phyloP scores from a whole-genome alignment of 1,140 invertebrate species.

The Leptestheria dahalacensis region DNA sequence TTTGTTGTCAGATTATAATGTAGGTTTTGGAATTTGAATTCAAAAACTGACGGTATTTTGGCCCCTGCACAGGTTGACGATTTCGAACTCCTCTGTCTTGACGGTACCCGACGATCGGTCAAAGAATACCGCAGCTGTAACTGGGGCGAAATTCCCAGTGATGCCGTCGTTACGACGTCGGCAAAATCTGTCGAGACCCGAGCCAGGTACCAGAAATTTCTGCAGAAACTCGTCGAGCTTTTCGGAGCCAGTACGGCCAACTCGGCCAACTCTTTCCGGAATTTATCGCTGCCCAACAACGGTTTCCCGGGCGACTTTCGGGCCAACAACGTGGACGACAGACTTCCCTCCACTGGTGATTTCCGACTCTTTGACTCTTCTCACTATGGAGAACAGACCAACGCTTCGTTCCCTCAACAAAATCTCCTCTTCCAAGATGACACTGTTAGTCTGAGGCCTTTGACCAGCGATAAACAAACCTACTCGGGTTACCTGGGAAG shows the following conservation, averaged over 20 bases:
- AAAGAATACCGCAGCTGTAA: conserved; percentile 64
- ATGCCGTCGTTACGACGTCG: conserved; percentile 74
- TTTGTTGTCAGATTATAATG: conserved; percentile 13
- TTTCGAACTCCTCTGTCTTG: conserved; percentile 74
- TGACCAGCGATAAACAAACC: conserved; percentile 43
- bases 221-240: conserved; percentile 29
- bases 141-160: conserved; percentile 70
- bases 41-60: too few relatives aligned
- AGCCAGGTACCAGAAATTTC: conserved; percentile 37
- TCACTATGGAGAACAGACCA: conserved; percentile 40
- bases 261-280: not conserved
- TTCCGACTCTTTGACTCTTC: conserved; percentile 56
- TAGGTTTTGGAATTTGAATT: conserved; percentile 11
- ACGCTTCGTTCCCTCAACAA: conserved; percentile 17
- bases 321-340: not conserved
- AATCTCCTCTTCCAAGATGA: conserved; percentile 61
- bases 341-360: conserved; percentile 26
- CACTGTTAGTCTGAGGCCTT: conserved; percentile 38
- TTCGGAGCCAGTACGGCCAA: conserved; percentile 24
- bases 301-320: not conserved
- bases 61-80: conserved; percentile 24
- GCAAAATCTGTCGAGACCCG: conserved; percentile 45
- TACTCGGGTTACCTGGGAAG: conserved; percentile 41
- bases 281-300: not conserved
- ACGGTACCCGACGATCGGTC: conserved; percentile 53